These are phyloP conservation scores for Vanessa atalanta DNA, from an alignment of 1,140 invertebrate species.

Conservation along the genomic window DNA sequence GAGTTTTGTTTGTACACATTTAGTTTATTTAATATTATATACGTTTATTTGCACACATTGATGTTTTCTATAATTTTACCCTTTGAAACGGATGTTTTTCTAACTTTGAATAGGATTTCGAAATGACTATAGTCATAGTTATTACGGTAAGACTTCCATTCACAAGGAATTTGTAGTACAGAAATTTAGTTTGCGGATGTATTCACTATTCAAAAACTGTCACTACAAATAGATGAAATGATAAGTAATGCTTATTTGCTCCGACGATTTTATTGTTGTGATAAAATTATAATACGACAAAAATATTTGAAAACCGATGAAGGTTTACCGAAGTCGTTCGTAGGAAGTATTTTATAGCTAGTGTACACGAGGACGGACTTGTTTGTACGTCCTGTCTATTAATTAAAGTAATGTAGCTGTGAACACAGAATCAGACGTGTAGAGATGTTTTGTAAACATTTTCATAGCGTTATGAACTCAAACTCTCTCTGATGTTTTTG, in stretches of 20 bases:
- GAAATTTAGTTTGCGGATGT: not conserved
- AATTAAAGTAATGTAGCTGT: conserved; percentile 39
- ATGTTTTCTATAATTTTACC: conserved; percentile 41
- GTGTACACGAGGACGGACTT: not conserved
- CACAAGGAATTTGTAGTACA: not conserved
- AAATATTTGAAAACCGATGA: too few species aligned
- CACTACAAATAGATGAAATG: conserved; percentile 2
- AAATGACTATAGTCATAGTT: conserved; percentile 12
- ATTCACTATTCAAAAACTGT: not conserved
- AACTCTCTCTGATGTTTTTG: conserved; percentile 48
- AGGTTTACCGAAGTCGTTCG: not conserved
- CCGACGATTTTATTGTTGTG: not conserved
- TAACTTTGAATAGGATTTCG: conserved; percentile 36
- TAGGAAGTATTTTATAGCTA: too few species aligned
- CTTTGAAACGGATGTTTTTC: conserved; percentile 65
- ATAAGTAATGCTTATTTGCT: not conserved
- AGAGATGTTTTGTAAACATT: conserved; percentile 48
- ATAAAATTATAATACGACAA: not conserved
- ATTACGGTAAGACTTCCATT: conserved; percentile 18
- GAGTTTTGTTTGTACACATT: conserved; percentile 70
- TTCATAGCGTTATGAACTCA: conserved; percentile 46
- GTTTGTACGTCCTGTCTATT: conserved; percentile 6
- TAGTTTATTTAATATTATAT: conserved; percentile 53
- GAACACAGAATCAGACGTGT: not conserved
- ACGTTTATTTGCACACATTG: conserved; percentile 45